Conservation (phyloP, 2,797 vertebrate genomes). For the Psittacula derbiana region DNA sequence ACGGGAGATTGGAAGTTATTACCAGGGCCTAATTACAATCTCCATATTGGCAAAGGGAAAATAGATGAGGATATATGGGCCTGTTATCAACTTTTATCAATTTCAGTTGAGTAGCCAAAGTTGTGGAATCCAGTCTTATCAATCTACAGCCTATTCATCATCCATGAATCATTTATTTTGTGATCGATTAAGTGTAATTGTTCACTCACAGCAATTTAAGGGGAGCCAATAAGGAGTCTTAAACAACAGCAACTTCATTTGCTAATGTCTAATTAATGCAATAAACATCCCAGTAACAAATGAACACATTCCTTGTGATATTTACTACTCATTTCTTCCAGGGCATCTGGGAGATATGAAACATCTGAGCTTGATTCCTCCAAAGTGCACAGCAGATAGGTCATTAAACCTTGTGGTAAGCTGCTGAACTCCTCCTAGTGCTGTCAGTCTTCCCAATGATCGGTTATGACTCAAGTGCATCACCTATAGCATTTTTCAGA, state of each 20-base stretch:
- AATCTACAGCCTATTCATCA: conserved; percentile 96
- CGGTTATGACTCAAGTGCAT: conserved; percentile 25
- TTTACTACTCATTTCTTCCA: conserved; percentile 77
- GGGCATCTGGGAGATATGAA: conserved; percentile 84
- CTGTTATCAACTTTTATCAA: conserved; percentile 91
- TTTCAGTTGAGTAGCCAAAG: conserved; percentile 91
- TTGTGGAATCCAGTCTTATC: conserved; percentile 87
- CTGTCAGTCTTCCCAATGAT: conserved; percentile 60
- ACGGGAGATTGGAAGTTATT: conserved; percentile 89
- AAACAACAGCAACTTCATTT: conserved; percentile 93
- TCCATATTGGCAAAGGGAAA: conserved; percentile 88
- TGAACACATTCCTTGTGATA: conserved; percentile 86
- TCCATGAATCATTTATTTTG: conserved; percentile 98
- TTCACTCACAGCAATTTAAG: conserved; percentile 95
- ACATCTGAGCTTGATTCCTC: conserved; percentile 86
- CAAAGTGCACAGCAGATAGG: conserved; percentile 76
- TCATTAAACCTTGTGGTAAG: conserved; percentile 70
- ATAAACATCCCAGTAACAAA: conserved; percentile 91
- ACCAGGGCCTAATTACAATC: conserved; percentile 91
- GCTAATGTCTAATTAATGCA: conserved; percentile 97
- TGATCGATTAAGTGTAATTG: conserved; percentile 98
- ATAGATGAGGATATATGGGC: conserved; percentile 85
- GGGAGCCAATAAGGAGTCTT: conserved; percentile 90
- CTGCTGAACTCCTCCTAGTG: conserved; percentile 67
- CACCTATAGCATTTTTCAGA: conserved; percentile 1